Evolutionary conservation across 2,888 invertebrate species (phyloP).

Genomic region (Lepidochrysops patricia): DNA sequence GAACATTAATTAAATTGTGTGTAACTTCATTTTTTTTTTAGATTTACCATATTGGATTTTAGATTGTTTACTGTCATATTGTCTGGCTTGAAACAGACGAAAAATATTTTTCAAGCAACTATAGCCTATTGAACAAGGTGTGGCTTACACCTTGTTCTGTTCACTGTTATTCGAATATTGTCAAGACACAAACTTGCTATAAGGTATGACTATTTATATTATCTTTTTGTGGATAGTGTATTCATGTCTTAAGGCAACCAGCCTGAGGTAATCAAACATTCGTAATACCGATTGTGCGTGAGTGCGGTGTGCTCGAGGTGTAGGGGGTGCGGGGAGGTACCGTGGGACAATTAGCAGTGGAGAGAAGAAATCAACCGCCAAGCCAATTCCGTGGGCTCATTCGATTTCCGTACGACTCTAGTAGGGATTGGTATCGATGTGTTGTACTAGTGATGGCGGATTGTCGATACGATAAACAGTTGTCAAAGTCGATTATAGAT

Average conservation of each 20-base stretch:
- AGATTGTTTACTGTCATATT: too few species aligned
- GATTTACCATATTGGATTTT: too few species aligned
- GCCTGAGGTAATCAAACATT: neutral
- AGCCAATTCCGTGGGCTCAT: conserved; percentile 26
- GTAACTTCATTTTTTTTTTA: too few species aligned
- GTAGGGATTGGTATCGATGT: neutral
- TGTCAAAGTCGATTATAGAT: too few species aligned
- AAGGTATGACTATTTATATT: too few species aligned
- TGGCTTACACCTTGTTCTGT: too few species aligned
- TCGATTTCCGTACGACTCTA: conserved; percentile 22
- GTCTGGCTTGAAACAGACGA: too few species aligned
- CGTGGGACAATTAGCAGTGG: conserved; percentile 23
- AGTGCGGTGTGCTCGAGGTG: conserved; percentile 10
- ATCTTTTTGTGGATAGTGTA: neutral
- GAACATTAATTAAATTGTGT: too few species aligned
- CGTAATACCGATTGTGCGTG: neutral
- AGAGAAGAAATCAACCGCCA: conserved; percentile 24
- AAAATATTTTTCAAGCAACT: too few species aligned
- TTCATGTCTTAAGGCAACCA: neutral
- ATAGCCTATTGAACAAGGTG: too few species aligned
- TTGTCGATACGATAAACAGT: neutral
- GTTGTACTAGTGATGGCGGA: neutral
- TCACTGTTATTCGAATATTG: too few species aligned
- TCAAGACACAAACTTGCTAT: too few species aligned
- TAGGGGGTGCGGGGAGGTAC: neutral